phyloP scores from a whole-genome alignment of 2,113 vertebrate genomes.

The Artemisiospiza belli region DNA sequence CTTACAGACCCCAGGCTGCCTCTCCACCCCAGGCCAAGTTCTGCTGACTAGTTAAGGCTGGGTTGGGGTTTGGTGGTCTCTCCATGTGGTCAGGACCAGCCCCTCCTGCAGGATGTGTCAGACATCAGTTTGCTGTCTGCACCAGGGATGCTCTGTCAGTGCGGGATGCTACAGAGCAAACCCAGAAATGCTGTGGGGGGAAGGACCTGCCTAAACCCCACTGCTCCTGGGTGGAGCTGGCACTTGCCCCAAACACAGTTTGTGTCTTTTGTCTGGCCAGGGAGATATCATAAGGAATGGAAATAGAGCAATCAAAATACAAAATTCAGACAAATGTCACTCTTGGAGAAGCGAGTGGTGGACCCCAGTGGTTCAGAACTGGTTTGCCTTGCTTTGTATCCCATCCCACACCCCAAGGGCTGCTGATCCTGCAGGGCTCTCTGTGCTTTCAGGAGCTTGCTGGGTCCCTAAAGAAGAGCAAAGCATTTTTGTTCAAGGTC shows the following conservation, averaged over 20 bases:
- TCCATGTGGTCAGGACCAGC: background rate
- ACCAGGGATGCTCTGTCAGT: background rate
- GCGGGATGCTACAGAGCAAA: background rate
- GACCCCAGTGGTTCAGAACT: background rate
- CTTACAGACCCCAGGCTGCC: background rate
- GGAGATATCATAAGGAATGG: background rate
- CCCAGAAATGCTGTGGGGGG: background rate
- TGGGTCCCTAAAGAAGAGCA: background rate
- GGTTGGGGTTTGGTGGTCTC: background rate
- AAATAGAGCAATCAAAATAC: background rate
- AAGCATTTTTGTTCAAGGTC: slow-evolving; percentile 30
- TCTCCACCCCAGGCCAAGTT: background rate
- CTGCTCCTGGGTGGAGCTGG: background rate
- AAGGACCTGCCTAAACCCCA: background rate
- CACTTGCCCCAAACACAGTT: background rate
- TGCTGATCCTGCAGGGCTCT: background rate
- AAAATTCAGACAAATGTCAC: background rate
- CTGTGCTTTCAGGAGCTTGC: background rate
- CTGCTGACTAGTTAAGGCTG: background rate
- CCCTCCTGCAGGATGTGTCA: background rate
- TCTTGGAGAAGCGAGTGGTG: background rate
- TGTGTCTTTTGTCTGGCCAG: background rate
- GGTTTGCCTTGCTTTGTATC: background rate
- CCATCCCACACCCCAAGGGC: background rate
- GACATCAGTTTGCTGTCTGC: background rate